Base-by-base conservation (phyloP, 2,888 invertebrate genomes). In the Hypomecis atomaria region DNA sequence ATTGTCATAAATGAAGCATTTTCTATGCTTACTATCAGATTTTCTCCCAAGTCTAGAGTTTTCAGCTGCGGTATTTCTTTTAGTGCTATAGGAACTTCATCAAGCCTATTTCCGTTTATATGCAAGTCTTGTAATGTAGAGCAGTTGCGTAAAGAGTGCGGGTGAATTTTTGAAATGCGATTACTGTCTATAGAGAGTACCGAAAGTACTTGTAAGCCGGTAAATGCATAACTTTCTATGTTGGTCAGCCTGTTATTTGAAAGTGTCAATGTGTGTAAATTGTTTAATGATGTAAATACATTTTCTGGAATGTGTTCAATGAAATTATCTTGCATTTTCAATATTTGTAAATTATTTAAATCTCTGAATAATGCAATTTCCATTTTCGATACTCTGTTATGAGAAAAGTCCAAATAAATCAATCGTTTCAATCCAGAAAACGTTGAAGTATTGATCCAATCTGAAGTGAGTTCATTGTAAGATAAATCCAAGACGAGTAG, bases 1-100 rank as follows among this genome's bases (percentile, higher is more conserved):
- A 98, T 94, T 73, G 95, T 95, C 84, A 95, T 94, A 80, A 98
- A 96, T n/a, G 96, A 96, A 62, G 96, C 95, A 82, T 96, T 96
- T 75, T 95, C 95, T 76, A 98, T 94, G 73, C 94, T 94, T 57
- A 95, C 94, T 77, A 98, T 96, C 79, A 96, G 95, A 88, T 98
- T 98, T 89, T 97, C 96, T 37, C 97, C 97, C 73, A 98, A 93
- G 87, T 97, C 97, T 67, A 98, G 91, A 23, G 96, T 96, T 86
- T 96, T 96, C 65, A 98, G 88, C 79, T 96, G 94, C 50, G 96
- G 96, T 74, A 97, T 95, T 83, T 95, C 95, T 81, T 94, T 94
- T 55, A 97, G 88, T 50, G 96, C 96, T 71, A 94, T 93, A 60
- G 97, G 97, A 66, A 97, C 95, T 81, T 94, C 94, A 73, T 94